phyloP scores from a whole-genome alignment of 2,797 vertebrate genomes.

The Gobionotothen gibberifrons region DNA sequence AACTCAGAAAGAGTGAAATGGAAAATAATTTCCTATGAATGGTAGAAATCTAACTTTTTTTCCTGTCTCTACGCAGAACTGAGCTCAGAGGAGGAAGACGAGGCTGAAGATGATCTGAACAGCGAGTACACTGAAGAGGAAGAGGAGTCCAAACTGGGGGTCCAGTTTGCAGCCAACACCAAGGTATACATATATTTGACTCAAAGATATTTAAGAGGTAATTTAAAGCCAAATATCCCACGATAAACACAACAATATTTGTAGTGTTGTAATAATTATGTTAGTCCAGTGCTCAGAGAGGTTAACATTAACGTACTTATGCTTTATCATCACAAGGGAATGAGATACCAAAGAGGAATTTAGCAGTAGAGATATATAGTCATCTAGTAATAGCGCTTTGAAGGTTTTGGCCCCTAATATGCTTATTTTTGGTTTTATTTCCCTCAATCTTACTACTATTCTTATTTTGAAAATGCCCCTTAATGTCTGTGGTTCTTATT shows the following conservation, averaged over 20 bases:
- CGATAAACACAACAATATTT: not conserved
- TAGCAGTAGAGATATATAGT: not conserved
- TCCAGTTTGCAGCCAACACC: conserved; percentile 40
- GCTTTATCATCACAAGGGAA: not conserved
- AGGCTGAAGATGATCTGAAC: conserved; percentile 68
- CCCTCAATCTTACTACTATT: not conserved
- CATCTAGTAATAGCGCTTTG: not conserved
- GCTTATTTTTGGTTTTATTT: not conserved
- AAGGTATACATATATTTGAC: conserved; percentile 54
- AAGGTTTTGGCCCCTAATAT: not conserved
- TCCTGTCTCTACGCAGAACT: conserved; percentile 47
- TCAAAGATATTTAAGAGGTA: not conserved
- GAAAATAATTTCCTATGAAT: fast-evolving
- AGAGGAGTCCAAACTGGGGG: conserved; percentile 70
- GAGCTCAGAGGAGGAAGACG: conserved; percentile 75
- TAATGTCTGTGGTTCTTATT: not conserved
- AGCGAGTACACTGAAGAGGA: conserved; percentile 84
- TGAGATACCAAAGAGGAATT: not conserved
- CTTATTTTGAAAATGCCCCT: conserved; percentile 4
- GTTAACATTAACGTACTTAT: not conserved
- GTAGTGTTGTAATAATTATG: not conserved
- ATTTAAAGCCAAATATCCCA: not conserved
- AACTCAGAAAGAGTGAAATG: not conserved
- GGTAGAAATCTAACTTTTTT: not conserved
- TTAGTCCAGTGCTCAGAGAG: not conserved